Evolutionary conservation across 2,797 vertebrate genomes (phyloP), one percentile per base, ranked within the genome.

Genomic region (Steatocranus sp.): DNA sequence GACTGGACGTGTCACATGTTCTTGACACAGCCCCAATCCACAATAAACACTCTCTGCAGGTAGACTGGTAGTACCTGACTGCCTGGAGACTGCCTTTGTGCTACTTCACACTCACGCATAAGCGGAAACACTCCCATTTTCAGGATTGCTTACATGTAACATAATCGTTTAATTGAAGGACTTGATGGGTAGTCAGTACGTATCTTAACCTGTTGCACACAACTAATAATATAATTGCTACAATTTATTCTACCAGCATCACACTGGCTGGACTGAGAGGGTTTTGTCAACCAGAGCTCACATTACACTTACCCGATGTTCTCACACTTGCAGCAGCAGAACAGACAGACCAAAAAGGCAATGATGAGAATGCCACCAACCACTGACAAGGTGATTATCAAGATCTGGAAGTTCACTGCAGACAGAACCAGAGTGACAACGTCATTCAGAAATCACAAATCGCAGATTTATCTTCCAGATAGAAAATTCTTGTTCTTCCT

Each of bases 361-460:
- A 99, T 91, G 66, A 99, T 95, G 75, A 98, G 17, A 3, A 93
- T 7, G 4, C 93, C 98, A 51, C 96, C 97, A 5, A 97, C 14
- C 87, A 99, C 97, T 0, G 98, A 96, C 94, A 99, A 82, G 0
- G 97, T 89, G 79, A 99, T 99, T 70, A 99, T 99, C 93, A 99
- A 48, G 1, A 90, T 96, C 96, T 98, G 97, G 49, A 99, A 99
- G 94, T 99, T 98, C 92, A 99, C 98, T 99, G 53, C 6, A 87
- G 68, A 61, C 2, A 18, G 3, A 78, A 34, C 61, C 68, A 73
- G 41, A 48, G 27, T 50, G 27, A 70, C 56, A 56, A 5, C 10
- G 18, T 81, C 63, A 90, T 8, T 10, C 4, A 81, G 18, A 32
- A 53, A 25, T 75, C 14, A 56, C 20, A 48, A 76, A 56, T 36